Base-by-base conservation (phyloP, 2,797 vertebrate genomes). In the Carduelis carduelis region DNA sequence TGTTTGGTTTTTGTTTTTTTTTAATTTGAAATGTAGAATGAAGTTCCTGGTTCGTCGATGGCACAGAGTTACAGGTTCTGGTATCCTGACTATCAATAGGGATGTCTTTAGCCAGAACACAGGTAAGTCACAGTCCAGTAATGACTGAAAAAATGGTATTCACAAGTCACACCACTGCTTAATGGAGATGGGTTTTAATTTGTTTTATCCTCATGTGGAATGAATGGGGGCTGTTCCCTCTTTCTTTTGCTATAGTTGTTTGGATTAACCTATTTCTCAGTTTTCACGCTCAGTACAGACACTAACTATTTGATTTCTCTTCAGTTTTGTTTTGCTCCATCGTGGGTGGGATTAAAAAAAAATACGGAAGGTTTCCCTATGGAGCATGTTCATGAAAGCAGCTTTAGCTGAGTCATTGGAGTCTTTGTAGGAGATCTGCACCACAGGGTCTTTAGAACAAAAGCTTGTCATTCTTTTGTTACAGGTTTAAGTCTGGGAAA, bases 31-130 rank as follows among this genome's bases (percentile, higher is more conserved):
- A 91, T 95, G 57, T 95, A 99, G 99, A 95, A 99, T 99, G 99
- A 99, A 98, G 96, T 99, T 99, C 96, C 98, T 99, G 57, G 99
- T 99, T 87, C 99, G 97, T 87, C 98, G 99, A 17, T 99, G 99
- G 99, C 98, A 99, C 83, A 98, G 98, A 95, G 98, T 99, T 22
- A 98, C 99, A 1, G 98, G 98, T 89, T 98, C 98, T 93, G 97
- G 96, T 88, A 78, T 98, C 70, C 89, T 95, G 77, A 93, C 81
- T 61, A 26, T 98, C 94, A 98, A 93, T 89, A 99, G 99, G 87
- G 99, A 99, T 41, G 98, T 98, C 90, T 97, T 98, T 79, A 98
- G 97, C 89, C 98, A 98, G 89, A 98, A 92, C 50, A 94, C 98
- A 98, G 99, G 98, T 99, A 96, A 97, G 46, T 65, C 14, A 1